phyloP scores from a whole-genome alignment of 2,888 invertebrate species.

The Chrysotoxum bicinctum region DNA sequence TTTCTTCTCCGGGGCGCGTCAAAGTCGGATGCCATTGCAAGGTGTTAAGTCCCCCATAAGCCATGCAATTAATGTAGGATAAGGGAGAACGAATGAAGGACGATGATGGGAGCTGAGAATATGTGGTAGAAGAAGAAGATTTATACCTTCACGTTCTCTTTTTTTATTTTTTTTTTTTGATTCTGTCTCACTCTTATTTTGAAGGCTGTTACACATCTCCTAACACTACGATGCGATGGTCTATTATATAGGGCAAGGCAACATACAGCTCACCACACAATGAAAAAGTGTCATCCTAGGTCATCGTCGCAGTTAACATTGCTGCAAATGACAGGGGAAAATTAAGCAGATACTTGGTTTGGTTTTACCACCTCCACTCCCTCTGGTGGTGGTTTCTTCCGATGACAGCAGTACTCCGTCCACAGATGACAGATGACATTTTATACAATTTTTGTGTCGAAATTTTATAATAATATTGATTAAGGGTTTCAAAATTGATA shows the following conservation, averaged over 20 bases:
- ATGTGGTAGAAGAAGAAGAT: neutral
- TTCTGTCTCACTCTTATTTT: slow-evolving; percentile 4
- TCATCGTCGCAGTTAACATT: slow-evolving; percentile 64
- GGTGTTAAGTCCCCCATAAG: slow-evolving; percentile 68
- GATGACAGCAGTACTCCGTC: slow-evolving; percentile 11
- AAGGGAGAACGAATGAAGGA: slow-evolving; percentile 24
- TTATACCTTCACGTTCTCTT: slow-evolving; percentile 9
- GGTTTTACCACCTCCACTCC: neutral
- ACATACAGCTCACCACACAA: slow-evolving; percentile 42
- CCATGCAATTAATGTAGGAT: slow-evolving; percentile 67
- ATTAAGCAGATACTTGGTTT: slow-evolving; percentile 23
- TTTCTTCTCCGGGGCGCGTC: slow-evolving; percentile 58
- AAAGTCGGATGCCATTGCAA: slow-evolving; percentile 67
- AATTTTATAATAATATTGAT: slow-evolving; percentile 7
- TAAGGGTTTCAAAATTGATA: slow-evolving; percentile 10
- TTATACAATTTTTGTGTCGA: neutral
- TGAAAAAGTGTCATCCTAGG: slow-evolving; percentile 70
- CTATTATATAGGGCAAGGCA: slow-evolving; percentile 66
- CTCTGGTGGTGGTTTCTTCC: slow-evolving; percentile 2
- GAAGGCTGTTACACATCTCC: slow-evolving; percentile 27
- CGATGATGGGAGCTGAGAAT: neutral
- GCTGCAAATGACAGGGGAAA: slow-evolving; percentile 59
- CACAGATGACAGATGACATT: slow-evolving; percentile 22
- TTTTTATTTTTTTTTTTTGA: neutral
- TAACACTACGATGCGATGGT: slow-evolving; percentile 9